Percentiles rank a stretch among this genome's conserved stretches.
These are phyloP conservation scores for Enteromius radiatus DNA, from an alignment of 2,797 vertebrate genomes.

Conservation along the genomic window DNA sequence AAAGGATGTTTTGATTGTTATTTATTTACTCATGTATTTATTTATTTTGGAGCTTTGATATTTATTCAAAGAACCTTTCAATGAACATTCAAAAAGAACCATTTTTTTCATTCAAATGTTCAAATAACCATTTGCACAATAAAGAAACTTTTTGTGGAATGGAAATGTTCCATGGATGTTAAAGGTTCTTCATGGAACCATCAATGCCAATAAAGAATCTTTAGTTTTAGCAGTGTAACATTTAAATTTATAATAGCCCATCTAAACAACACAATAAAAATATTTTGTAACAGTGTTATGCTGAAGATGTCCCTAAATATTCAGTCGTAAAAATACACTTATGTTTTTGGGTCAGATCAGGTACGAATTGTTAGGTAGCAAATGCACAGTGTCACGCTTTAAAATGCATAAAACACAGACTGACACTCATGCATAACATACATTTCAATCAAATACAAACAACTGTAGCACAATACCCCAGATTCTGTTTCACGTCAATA, in stretches of 20 bases:
- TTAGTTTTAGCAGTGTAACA: background rate
- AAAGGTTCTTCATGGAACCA: background rate
- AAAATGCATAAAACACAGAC: background rate
- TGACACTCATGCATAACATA: background rate
- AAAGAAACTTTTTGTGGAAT: background rate
- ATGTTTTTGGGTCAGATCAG: background rate
- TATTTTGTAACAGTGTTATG: background rate
- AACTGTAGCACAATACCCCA: background rate
- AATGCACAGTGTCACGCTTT: background rate
- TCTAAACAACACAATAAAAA: background rate
- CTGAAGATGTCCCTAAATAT: background rate
- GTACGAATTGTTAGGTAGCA: background rate
- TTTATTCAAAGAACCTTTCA: background rate
- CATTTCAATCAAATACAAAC: background rate
- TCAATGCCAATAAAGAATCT: background rate
- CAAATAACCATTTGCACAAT: background rate
- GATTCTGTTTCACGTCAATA: slow-evolving; percentile 8
- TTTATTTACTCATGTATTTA: background rate
- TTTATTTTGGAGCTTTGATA: background rate
- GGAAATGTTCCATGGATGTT: background rate
- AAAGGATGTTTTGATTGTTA: background rate
- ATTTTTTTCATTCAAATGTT: background rate
- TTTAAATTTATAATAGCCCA: background rate
- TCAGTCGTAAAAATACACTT: background rate
- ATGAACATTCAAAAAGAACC: background rate